Percentiles rank a stretch among this genome's conserved stretches.
These are phyloP conservation scores for Kradibia gibbosae DNA, from an alignment of 1,140 invertebrate genomes.

Conservation along the genomic window DNA sequence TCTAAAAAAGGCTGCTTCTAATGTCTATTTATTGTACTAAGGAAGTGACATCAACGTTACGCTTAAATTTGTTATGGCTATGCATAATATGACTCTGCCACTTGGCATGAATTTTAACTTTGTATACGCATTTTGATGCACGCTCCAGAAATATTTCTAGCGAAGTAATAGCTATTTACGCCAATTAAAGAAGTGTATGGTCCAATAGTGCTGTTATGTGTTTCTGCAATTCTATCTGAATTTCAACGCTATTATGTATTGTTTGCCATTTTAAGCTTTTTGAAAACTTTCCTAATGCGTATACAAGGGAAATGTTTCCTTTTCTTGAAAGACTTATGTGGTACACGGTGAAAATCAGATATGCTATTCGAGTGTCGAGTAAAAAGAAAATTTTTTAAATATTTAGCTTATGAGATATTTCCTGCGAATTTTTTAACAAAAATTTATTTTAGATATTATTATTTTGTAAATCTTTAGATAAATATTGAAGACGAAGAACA, in stretches of 20 bases:
- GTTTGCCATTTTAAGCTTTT: not conserved
- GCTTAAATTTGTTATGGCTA: not conserved
- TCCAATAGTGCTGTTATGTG: not conserved
- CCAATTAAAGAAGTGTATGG: not conserved
- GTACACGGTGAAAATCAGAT: constrained; percentile 23
- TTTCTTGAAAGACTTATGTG: constrained; percentile 14
- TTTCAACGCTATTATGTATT: not conserved
- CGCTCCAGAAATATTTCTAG: constrained; percentile 8
- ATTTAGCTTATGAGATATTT: no score
- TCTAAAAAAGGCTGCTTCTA: not conserved
- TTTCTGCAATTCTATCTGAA: not conserved
- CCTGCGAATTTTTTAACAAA: no score
- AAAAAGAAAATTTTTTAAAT: not conserved
- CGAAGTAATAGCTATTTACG: constrained; percentile 4
- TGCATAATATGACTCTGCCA: not conserved
- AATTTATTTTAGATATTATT: no score
- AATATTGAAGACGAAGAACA: no score
- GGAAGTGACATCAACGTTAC: not conserved
- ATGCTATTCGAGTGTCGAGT: not conserved
- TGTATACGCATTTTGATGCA: not conserved
- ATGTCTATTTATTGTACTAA: not conserved
- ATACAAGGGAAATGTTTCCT: not conserved
- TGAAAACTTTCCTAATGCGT: not conserved
- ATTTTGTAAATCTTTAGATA: no score
- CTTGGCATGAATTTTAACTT: not conserved